Evolutionary conservation across 2,113 vertebrate species (phyloP).

Genomic region (Chiloscyllium plagiosum): DNA sequence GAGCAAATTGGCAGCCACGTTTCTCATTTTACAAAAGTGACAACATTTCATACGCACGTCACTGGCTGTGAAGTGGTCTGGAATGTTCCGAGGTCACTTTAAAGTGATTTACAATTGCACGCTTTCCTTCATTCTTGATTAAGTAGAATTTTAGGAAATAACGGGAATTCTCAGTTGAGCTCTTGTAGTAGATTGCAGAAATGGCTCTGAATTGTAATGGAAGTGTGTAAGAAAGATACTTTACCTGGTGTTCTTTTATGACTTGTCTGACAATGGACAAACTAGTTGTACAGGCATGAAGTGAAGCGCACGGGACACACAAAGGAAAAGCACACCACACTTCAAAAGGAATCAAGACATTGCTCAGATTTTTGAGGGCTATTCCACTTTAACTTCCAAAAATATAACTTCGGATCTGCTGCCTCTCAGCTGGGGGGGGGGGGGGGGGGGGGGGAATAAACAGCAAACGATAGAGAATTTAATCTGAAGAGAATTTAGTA

Average conservation of each 20-base stretch:
- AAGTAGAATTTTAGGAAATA: background rate
- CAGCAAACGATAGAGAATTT: background rate
- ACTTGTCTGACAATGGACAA: background rate
- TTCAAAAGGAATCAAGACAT: background rate
- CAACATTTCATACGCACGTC: background rate
- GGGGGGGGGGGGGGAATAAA: background rate
- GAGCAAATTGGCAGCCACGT: background rate
- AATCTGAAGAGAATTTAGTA: background rate
- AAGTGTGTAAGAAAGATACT: background rate
- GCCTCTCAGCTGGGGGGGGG: too few relatives aligned
- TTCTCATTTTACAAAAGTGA: background rate
- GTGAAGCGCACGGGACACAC: background rate
- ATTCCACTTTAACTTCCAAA: background rate
- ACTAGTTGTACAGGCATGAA: background rate
- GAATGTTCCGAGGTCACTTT: background rate
- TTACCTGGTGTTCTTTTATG: background rate
- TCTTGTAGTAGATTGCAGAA: background rate
- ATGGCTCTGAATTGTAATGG: too few relatives aligned
- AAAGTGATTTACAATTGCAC: background rate
- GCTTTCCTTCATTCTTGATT: background rate
- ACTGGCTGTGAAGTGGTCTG: background rate
- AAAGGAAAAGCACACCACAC: background rate
- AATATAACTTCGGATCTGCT: background rate
- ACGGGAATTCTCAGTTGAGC: background rate
- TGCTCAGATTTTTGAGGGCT: background rate